Evolutionary conservation across 2,113 vertebrate genomes (phyloP).

Genomic region (Prunella fulvescens): DNA sequence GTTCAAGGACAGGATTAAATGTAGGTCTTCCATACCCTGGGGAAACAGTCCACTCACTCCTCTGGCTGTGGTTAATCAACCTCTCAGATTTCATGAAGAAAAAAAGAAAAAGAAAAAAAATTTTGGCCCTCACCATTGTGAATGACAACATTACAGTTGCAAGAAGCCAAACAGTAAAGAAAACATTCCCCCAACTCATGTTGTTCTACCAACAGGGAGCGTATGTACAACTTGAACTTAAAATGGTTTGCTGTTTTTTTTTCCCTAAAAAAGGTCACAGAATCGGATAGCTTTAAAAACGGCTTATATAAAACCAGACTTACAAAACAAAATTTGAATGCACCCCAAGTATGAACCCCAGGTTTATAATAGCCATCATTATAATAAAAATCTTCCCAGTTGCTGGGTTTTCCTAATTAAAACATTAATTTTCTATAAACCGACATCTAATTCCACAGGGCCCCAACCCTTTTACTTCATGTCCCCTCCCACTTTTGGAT

Average conservation of each 20-base stretch:
- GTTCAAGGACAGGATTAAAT: neutral
- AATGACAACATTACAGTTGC: neutral
- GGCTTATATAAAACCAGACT: neutral
- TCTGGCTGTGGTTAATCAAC: neutral
- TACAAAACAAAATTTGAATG: neutral
- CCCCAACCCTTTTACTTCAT: neutral
- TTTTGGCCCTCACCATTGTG: neutral
- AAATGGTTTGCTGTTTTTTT: neutral
- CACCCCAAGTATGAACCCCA: neutral
- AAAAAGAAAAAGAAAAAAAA: neutral
- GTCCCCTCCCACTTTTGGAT: neutral
- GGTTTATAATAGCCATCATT: neutral
- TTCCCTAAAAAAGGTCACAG: neutral
- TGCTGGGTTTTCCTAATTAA: neutral
- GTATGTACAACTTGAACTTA: neutral
- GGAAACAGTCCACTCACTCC: neutral
- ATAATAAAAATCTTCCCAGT: neutral
- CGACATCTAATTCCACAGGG: neutral
- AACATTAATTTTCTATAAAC: neutral
- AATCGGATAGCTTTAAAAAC: neutral
- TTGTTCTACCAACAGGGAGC: neutral
- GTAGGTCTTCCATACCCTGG: neutral
- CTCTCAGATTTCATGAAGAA: neutral
- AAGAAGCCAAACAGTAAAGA: constrained; percentile 21
- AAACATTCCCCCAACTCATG: neutral